A percentile compares a stretch with the other conserved stretches of the same genome.
Evolutionary conservation across 2,888 invertebrate genomes (phyloP).

Genomic region (Tenthredo mesomela): DNA sequence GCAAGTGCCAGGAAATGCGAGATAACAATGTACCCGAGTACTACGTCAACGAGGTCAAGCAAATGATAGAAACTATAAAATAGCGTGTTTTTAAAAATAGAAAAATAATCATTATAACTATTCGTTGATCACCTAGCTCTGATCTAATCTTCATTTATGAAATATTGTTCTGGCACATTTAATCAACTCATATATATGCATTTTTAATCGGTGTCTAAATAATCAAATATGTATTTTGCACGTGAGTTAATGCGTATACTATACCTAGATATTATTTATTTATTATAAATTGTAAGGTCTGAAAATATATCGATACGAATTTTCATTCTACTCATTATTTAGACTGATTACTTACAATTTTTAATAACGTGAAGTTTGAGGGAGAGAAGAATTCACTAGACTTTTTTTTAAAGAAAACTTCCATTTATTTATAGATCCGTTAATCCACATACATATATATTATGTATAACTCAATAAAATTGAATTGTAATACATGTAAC

Average conservation of each 20-base stretch:
- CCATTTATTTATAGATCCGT: neutral
- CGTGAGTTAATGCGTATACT: neutral
- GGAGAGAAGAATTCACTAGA: neutral
- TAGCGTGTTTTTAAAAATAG: neutral
- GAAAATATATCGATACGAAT: neutral
- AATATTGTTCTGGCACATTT: neutral
- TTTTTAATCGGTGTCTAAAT: neutral
- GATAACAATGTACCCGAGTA: constrained; percentile 80
- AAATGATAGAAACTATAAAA: constrained; percentile 70
- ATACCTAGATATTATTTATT: neutral
- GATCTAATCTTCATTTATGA: neutral
- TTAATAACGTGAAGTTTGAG: neutral
- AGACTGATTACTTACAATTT: neutral
- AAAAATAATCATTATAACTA: neutral
- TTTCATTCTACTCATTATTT: neutral
- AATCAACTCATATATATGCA: neutral
- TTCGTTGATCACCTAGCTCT: neutral
- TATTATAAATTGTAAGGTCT: neutral
- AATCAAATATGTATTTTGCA: constrained; percentile 2
- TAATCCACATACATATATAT: neutral
- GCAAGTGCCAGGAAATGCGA: constrained; percentile 82
- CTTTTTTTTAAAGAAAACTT: neutral
- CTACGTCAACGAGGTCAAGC: constrained; percentile 79
- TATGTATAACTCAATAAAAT: neutral
- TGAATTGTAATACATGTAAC: neutral